Conservation (phyloP, 1,140 invertebrate genomes). For the Temnothorax nylanderi region DNA sequence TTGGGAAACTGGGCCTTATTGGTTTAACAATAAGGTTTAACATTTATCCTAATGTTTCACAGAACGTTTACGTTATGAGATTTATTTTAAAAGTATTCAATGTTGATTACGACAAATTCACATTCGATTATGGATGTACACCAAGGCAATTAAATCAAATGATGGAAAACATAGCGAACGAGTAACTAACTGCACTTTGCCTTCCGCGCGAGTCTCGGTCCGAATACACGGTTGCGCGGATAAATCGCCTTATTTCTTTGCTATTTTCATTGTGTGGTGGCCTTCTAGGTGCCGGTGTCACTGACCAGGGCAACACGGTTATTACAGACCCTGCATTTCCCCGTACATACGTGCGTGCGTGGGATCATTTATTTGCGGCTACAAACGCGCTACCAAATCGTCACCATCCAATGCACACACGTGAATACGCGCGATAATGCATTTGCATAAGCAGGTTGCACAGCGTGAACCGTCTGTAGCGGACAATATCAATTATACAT, state of each 20-base stretch:
- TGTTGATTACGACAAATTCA: background rate
- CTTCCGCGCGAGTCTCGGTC: slow-evolving; percentile 7
- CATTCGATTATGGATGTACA: background rate
- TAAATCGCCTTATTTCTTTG: slow-evolving; percentile 50
- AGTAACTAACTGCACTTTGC: slow-evolving; percentile 13
- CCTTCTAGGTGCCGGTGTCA: slow-evolving; percentile 64
- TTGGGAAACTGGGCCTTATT: too few species aligned
- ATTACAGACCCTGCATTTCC: slow-evolving; percentile 56
- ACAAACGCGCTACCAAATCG: slow-evolving; percentile 51
- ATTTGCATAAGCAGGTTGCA: slow-evolving; percentile 34
- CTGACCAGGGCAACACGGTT: slow-evolving; percentile 67
- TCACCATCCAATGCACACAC: slow-evolving; percentile 16
- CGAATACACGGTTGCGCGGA: background rate
- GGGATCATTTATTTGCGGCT: slow-evolving; percentile 57
- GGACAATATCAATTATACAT: slow-evolving; percentile 30
- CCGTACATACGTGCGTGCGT: background rate
- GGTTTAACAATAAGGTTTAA: background rate
- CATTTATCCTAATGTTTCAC: background rate
- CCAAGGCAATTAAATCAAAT: background rate
- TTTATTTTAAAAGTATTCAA: slow-evolving; percentile 7
- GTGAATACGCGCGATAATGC: background rate
- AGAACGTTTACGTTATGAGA: background rate
- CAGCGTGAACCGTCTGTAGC: background rate
- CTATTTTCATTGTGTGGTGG: slow-evolving; percentile 20
- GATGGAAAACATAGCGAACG: background rate